A percentile compares a stretch with the other conserved stretches of the same genome.
Evolutionary conservation across 2,888 invertebrate species (phyloP).

Genomic region (Synanthedon andrenaeformis): DNA sequence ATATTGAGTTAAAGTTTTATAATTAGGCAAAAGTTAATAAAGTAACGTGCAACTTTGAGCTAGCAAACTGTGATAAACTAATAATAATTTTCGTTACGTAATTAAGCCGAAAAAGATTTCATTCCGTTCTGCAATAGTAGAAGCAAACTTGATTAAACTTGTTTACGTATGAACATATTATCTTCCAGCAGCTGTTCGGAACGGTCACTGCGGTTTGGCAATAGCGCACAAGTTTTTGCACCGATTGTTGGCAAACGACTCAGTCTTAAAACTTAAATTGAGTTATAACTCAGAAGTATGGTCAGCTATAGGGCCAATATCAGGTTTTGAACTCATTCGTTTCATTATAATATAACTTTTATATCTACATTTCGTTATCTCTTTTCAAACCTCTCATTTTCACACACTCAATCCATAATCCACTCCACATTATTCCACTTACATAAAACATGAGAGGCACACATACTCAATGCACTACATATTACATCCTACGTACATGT

Average conservation of each 20-base stretch:
- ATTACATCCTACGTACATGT: neutral
- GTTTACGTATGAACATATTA: neutral
- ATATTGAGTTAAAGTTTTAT: no score
- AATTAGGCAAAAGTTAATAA: no score
- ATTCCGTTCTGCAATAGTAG: neutral
- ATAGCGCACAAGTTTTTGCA: constrained; percentile 13
- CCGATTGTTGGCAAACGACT: constrained; percentile 12
- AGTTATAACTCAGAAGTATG: neutral
- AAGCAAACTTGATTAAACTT: neutral
- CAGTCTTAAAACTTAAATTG: neutral
- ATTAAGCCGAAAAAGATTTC: neutral
- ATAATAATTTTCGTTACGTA: neutral
- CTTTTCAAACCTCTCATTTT: no score
- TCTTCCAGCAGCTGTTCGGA: constrained; percentile 10
- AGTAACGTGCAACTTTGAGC: no score
- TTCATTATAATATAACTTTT: no score
- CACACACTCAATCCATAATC: no score
- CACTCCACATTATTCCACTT: no score
- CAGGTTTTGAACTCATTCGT: no score
- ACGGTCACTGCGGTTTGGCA: constrained; percentile 16
- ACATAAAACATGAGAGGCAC: neutral
- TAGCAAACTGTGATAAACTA: no score
- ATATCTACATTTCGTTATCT: no score
- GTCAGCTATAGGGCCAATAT: neutral
- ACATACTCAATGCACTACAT: no score